Percentiles rank a stretch among this genome's conserved stretches.
phyloP scores from a whole-genome alignment of 2,797 vertebrate genomes.

The Columba guinea region DNA sequence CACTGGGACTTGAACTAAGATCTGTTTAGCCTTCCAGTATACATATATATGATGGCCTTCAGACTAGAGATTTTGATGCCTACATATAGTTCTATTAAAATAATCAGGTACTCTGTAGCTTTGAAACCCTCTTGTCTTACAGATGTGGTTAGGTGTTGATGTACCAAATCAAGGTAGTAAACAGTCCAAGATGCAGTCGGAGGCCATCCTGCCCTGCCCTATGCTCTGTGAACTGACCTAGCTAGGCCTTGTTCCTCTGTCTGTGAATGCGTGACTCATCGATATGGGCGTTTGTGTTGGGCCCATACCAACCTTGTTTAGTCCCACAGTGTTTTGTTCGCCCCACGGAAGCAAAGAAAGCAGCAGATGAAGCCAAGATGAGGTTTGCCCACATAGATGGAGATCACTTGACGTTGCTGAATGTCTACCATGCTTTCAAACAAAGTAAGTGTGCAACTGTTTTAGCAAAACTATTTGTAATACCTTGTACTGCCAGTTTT shows the following conservation, averaged over 20 bases:
- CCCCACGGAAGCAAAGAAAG: slow-evolving; percentile 98
- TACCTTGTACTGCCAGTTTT: not conserved
- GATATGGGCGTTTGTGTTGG: slow-evolving; percentile 99
- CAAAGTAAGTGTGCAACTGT: slow-evolving; percentile 86
- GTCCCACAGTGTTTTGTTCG: slow-evolving; percentile 99
- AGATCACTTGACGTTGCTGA: slow-evolving; percentile 99
- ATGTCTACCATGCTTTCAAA: slow-evolving; percentile 99
- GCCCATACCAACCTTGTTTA: slow-evolving; percentile 99
- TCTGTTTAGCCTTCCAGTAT: slow-evolving; percentile 44
- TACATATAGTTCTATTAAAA: slow-evolving; percentile 78
- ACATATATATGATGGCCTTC: slow-evolving; percentile 77
- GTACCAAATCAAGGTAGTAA: slow-evolving; percentile 85
- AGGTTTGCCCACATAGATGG: slow-evolving; percentile 99
- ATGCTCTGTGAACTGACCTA: slow-evolving; percentile 93
- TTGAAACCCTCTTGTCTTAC: slow-evolving; percentile 96
- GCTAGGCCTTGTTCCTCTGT: slow-evolving; percentile 97
- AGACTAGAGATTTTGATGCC: slow-evolving; percentile 76
- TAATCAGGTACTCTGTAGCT: slow-evolving; percentile 88
- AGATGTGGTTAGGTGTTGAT: slow-evolving; percentile 96
- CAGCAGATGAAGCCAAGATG: slow-evolving; percentile 99
- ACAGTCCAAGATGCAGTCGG: slow-evolving; percentile 87
- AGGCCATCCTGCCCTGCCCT: slow-evolving; percentile 89
- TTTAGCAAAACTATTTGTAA: not conserved
- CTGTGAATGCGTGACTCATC: slow-evolving; percentile 98
- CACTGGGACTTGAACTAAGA: slow-evolving; percentile 73